Evolutionary conservation across 2,797 vertebrate species (phyloP).

Genomic region (Sarcophilus harrisii): DNA sequence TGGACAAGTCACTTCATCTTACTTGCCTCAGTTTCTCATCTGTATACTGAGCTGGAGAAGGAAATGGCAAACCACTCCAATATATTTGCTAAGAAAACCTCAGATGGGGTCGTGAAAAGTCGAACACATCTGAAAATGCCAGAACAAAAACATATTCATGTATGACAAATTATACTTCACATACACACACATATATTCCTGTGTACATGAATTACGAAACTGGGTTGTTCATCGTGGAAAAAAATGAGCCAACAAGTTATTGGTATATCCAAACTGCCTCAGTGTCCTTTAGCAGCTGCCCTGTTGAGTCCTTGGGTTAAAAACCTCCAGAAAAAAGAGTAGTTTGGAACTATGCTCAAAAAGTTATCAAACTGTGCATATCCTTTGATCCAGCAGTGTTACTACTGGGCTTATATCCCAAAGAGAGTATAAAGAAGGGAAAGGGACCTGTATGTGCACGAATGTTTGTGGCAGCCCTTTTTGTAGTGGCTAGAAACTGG

Average conservation of each 20-base stretch:
- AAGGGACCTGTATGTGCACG: too few species aligned
- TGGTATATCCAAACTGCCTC: background rate
- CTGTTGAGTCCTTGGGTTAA: background rate
- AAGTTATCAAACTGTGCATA: too few species aligned
- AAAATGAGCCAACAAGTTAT: background rate
- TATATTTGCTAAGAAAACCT: background rate
- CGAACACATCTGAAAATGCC: background rate
- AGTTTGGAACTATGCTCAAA: too few species aligned
- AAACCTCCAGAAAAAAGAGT: background rate
- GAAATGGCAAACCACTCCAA: background rate
- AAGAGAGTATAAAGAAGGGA: too few species aligned
- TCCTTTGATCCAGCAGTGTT: too few species aligned
- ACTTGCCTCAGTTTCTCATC: background rate
- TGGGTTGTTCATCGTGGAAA: background rate
- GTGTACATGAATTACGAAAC: background rate
- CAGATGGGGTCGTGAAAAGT: background rate
- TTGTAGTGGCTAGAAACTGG: too few species aligned
- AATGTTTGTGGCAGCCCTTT: too few species aligned
- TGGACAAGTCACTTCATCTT: background rate
- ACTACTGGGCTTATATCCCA: too few species aligned
- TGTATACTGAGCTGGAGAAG: background rate
- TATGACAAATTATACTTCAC: background rate
- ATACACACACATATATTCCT: background rate
- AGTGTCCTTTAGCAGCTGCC: background rate
- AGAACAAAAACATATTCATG: background rate